phyloP scores from a whole-genome alignment of 1,140 invertebrate species.

The Drosophila subobscura region DNA sequence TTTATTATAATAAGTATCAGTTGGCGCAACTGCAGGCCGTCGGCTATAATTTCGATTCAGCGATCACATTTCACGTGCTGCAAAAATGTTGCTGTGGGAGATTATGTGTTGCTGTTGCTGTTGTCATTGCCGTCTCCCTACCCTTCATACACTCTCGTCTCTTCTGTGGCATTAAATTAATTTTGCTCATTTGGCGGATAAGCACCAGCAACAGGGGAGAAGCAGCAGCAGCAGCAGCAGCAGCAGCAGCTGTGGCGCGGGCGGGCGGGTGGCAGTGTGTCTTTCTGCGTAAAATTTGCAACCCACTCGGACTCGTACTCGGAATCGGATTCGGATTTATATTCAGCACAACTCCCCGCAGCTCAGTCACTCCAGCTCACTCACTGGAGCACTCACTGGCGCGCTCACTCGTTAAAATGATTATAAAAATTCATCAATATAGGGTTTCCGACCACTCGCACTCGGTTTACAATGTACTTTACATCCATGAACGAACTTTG shows the following conservation, averaged over 20 bases:
- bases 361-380: conserved; percentile 13
- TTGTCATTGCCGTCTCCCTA: not conserved
- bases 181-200: conserved; percentile 72
- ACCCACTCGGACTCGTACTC: conserved; percentile 35
- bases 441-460: conserved; percentile 63
- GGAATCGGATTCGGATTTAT: conserved; percentile 12
- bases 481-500: conserved; percentile 22
- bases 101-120: conserved; percentile 31
- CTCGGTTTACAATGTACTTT: too few relatives aligned
- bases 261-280: conserved; percentile 3
- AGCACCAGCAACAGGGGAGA: conserved; percentile 27
- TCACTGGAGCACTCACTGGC: conserved; percentile 1
- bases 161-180: conserved; percentile 76
- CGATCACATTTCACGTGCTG: conserved; percentile 78
- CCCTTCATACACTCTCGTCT: not conserved
- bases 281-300: conserved; percentile 57
- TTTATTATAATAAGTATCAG: conserved; percentile 69
- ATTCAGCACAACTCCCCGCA: not conserved
- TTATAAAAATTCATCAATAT: conserved; percentile 82
- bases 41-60: conserved; percentile 75
- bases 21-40: conserved; percentile 74
- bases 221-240: too few relatives aligned
- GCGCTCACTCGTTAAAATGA: conserved; percentile 77
- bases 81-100: conserved; percentile 55
- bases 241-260: not conserved